phyloP scores from a whole-genome alignment of 1,140 invertebrate species.

The Zaprionus vittiger region DNA sequence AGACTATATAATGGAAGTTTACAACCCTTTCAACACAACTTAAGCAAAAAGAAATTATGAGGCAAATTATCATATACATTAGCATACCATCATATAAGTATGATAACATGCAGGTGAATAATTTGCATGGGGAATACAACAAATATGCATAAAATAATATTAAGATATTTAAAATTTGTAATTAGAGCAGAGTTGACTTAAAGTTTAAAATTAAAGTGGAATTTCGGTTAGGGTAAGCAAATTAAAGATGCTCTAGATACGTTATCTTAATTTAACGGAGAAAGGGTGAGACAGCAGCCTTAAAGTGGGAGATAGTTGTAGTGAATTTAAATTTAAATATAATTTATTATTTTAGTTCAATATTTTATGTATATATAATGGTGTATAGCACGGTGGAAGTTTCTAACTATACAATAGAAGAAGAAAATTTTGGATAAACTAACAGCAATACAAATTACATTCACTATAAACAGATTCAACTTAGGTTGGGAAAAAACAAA shows the following conservation, averaged over 20 bases:
- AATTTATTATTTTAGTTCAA: too few relatives aligned
- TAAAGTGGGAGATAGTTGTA: too few relatives aligned
- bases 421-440: too few relatives aligned
- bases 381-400: too few relatives aligned
- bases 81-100: neutral
- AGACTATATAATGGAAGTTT: conserved; percentile 1
- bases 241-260: neutral
- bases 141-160: neutral
- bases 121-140: neutral
- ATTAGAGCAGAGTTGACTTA: neutral
- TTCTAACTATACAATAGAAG: too few relatives aligned
- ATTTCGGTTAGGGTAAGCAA: neutral
- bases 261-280: neutral
- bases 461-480: too few relatives aligned
- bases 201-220: neutral
- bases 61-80: conserved; percentile 6
- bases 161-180: neutral
- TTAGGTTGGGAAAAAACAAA: too few relatives aligned
- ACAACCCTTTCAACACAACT: conserved; percentile 5
- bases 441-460: too few relatives aligned
- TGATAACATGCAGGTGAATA: neutral
- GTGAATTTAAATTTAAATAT: too few relatives aligned
- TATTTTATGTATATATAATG: too few relatives aligned
- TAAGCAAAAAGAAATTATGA: neutral
- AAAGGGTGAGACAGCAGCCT: too few relatives aligned